A percentile compares a stretch with the other conserved stretches of the same genome.
Conservation (phyloP, 37 sponge, comb jelly and placozoan genomes). For the Chondrilla cf. caribensis region DNA sequence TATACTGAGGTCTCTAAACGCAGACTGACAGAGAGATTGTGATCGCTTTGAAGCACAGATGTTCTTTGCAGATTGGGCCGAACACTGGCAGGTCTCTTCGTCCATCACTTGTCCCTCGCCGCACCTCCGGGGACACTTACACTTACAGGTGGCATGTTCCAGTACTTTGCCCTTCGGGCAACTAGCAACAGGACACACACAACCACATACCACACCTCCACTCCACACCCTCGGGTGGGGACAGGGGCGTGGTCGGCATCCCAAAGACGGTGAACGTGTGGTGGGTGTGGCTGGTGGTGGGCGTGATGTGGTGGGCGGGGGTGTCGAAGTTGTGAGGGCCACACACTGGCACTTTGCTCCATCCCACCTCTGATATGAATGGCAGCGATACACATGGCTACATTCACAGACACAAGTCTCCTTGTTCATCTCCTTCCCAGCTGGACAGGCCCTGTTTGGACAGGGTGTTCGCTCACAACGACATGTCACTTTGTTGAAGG, state of each 20-base stretch:
- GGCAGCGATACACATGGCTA: neutral
- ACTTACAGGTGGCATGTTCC: neutral
- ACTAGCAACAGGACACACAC: neutral
- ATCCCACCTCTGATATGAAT: neutral
- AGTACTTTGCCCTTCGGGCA: neutral
- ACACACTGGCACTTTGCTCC: neutral
- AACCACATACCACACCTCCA: neutral
- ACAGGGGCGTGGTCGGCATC: neutral
- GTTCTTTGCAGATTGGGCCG: too few species aligned
- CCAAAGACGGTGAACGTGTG: neutral
- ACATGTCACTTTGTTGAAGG: too few species aligned
- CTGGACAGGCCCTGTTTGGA: too few species aligned
- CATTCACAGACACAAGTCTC: too few species aligned
- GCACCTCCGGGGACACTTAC: neutral
- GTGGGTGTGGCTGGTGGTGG: too few species aligned
- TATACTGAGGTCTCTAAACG: too few species aligned
- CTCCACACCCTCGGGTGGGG: neutral
- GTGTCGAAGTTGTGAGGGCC: neutral
- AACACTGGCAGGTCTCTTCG: neutral
- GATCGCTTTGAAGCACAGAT: too few species aligned
- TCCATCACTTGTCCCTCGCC: neutral
- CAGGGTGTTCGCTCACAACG: too few species aligned
- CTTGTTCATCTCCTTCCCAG: too few species aligned
- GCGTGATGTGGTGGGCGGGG: too few species aligned
- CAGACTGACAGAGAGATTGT: too few species aligned